phyloP scores from a whole-genome alignment of 2,113 vertebrate genomes.

The Kobus ellipsiprymnus region DNA sequence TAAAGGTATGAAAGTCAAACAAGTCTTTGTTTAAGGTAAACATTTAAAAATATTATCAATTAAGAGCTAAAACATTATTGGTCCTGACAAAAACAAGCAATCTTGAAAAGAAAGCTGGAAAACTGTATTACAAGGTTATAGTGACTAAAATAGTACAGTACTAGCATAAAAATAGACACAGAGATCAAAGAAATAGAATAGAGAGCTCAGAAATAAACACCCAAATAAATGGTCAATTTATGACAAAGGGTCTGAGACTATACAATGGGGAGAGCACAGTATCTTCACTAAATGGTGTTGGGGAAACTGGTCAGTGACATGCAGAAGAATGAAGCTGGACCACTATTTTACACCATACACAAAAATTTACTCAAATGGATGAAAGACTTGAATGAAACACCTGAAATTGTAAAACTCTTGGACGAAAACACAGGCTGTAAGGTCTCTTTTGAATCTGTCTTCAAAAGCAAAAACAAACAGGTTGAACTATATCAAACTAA shows the following conservation, averaged over 20 bases:
- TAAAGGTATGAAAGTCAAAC: not conserved
- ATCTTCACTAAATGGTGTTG: not conserved
- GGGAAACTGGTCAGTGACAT: not conserved
- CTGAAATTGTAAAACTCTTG: not conserved
- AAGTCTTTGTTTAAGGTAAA: not conserved
- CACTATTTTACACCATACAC: not conserved
- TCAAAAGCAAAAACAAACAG: not conserved
- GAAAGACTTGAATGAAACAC: not conserved
- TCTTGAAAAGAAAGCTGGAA: not conserved
- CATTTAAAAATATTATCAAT: not conserved
- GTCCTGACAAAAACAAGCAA: not conserved
- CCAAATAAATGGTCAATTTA: not conserved
- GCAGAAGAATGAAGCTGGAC: not conserved
- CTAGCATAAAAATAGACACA: not conserved
- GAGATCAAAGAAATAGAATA: not conserved
- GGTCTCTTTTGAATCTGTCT: not conserved
- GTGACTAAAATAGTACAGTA: not conserved
- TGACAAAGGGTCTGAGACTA: not conserved
- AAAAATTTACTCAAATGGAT: not conserved
- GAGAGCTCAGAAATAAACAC: not conserved
- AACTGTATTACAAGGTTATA: not conserved
- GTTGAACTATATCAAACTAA: not conserved
- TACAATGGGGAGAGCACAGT: not conserved
- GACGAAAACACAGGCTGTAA: not conserved
- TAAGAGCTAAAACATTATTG: not conserved